Percentiles rank a stretch among this genome's conserved stretches.
phyloP scores from a whole-genome alignment of 35 echinoderm and acorn worm genomes.

The Strongylocentrotus purpuratus region DNA sequence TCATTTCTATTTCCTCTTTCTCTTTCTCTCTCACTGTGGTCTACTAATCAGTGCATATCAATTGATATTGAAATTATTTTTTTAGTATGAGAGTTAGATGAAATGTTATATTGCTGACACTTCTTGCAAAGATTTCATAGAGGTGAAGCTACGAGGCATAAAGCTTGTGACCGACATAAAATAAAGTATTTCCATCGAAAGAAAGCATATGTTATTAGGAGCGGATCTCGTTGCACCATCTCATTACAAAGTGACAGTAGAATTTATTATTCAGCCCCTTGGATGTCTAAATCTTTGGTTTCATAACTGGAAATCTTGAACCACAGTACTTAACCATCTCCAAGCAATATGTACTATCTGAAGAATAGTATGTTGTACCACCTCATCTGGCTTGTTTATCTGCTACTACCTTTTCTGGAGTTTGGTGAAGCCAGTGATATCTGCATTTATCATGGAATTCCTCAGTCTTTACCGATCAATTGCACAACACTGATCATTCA shows the following conservation, averaged over 20 bases:
- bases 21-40: not conserved
- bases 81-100: not conserved
- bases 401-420: not conserved
- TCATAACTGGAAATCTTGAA: no score
- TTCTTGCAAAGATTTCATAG: not conserved
- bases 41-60: not conserved
- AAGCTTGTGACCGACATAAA: not conserved
- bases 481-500: slow-evolving; percentile 20
- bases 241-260: not conserved
- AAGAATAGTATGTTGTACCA: not conserved
- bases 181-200: not conserved
- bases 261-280: not conserved
- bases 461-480: not conserved
- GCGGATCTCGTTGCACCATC: not conserved
- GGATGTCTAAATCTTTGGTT: no score
- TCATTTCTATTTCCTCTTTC: not conserved
- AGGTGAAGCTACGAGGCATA: not conserved
- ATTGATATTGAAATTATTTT: not conserved
- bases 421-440: not conserved
- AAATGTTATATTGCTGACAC: not conserved
- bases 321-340: not conserved
- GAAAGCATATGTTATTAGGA: not conserved
- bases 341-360: not conserved
- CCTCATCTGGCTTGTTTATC: not conserved
- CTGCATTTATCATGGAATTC: slow-evolving; percentile 15